These are phyloP conservation scores for Coregonus clupeaformis DNA, from an alignment of 2,113 vertebrate genomes.

Conservation along the genomic window DNA sequence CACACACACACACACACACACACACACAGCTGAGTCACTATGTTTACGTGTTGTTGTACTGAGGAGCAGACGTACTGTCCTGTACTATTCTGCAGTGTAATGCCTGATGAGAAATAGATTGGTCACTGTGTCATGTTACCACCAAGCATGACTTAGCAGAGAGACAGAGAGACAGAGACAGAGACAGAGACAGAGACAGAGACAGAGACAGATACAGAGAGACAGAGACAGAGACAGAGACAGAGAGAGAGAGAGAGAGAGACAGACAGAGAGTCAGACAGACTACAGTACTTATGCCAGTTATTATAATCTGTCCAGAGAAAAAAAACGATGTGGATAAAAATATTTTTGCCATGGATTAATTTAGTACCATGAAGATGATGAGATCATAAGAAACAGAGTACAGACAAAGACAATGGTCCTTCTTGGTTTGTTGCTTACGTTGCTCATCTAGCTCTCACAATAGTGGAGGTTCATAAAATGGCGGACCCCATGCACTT, in stretches of 20 bases:
- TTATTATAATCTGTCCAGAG: too few relatives aligned
- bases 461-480: too few relatives aligned
- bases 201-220: too few relatives aligned
- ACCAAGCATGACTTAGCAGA: neutral
- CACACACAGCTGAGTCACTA: slow-evolving; percentile 7
- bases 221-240: too few relatives aligned
- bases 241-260: too few relatives aligned
- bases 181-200: neutral
- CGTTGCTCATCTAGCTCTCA: neutral
- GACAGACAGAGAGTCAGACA: too few relatives aligned
- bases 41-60: slow-evolving; percentile 2
- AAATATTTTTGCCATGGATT: too few relatives aligned
- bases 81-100: neutral
- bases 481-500: too few relatives aligned
- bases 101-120: neutral
- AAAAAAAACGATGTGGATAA: too few relatives aligned
- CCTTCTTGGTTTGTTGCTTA: slow-evolving; percentile 4
- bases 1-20: slow-evolving; percentile 20
- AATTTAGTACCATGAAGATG: slow-evolving; percentile 14
- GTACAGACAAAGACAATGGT: slow-evolving; percentile 13
- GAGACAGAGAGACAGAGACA: neutral
- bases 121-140: neutral
- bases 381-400: slow-evolving; percentile 55
- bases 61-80: slow-evolving; percentile 5
- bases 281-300: too few relatives aligned